Evolutionary conservation across 2,888 invertebrate species (phyloP), one percentile per base, ranked within the genome.

Genomic region (Nasonovia ribisnigri): DNA sequence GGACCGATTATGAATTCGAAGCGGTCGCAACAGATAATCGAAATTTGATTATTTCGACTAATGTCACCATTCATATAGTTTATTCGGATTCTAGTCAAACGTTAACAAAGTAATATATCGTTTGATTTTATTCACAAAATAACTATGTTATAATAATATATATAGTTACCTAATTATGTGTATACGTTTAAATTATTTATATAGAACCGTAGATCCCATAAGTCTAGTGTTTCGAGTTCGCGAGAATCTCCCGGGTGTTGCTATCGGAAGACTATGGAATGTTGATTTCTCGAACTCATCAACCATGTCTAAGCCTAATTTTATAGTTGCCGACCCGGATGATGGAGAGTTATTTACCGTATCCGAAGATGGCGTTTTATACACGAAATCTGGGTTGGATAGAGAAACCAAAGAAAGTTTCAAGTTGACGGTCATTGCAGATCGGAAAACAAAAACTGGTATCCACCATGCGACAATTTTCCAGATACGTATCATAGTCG

Each of bases 31-130:
- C 97, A 1, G 97, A 97, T 95, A 96, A 96, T 96, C 96, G 96
- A 91, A 97, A 97, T 89, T 95, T 97, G 46, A 97, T 97, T 29
- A 96, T 98, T 48, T 97, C 97, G 13, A 98, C 98, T 2, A 98
- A 98, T 95, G 97, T 98, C 0, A 98, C 98, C 20, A 97, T 98
- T 91, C 98, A 98, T 95, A 97, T 98, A 24, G 98, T 98, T 0
- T 97, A 97, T 95, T 97, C 97, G 0, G 97, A 97, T 95, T 97
- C 97, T 94, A 97, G 97, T 95, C 97, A 97, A 94, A 96, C 97
- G 94, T 96, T 97, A 94, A 96, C 97, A 95, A 97, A 97, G 97
- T 97, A 95, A 96, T 97, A 96, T 96, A 95, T 94, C 94, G 88
- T 48, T 94, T 90, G 67, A 67, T 67, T 90, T 20, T 10, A 46